Evolutionary conservation across 2,797 vertebrate genomes (phyloP), one percentile per base, ranked within the genome.

Genomic region (Babyrousa celebensis): DNA sequence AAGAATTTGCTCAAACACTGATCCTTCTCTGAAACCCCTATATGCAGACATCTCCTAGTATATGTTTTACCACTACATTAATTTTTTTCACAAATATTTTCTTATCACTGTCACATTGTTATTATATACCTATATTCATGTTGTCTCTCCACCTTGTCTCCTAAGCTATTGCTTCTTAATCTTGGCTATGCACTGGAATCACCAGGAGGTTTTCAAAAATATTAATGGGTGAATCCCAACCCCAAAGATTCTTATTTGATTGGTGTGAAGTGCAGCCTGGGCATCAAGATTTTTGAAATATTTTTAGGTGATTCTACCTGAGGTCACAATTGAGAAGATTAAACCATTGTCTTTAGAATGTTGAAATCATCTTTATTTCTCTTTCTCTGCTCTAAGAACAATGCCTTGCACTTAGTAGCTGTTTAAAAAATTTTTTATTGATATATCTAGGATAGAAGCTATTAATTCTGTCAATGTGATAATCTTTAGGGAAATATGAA

Each of bases 381-480:
- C 68, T 32, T 27, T 58, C 12, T 27, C 54, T 86, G 8, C 23
- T 86, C 62, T 89, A 74, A 74, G 88, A 94, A 60, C 23, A 79
- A 48, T 79, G 48, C 8, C 25, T 94, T 83, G 27, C 6, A n/a
- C 23, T 36, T 78, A 52, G 12, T 32, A 56, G 25, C 18, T 58
- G 18, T 85, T 89, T 82, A 21, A 75, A 85, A 72, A 71, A 72
- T 87, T 79, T 74, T 79, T 74, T 29, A 32, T 65, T 60, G 29
- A 29, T 70, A 32, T 16, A 6, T 87, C 56, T 79, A 16, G 23
- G 29, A 54, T 65, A 43, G 40, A 5, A 89, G 32, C 70, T 88
- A 20, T 43, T 87, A 43, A 74, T 80, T 74, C 54, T 93, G 77
- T 95, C 67, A 72, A n/a, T 63, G 23, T 85, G 80, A 68, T 72